Evolutionary conservation across 2,888 invertebrate genomes (phyloP).

Genomic region (Sminthurides aquaticus): DNA sequence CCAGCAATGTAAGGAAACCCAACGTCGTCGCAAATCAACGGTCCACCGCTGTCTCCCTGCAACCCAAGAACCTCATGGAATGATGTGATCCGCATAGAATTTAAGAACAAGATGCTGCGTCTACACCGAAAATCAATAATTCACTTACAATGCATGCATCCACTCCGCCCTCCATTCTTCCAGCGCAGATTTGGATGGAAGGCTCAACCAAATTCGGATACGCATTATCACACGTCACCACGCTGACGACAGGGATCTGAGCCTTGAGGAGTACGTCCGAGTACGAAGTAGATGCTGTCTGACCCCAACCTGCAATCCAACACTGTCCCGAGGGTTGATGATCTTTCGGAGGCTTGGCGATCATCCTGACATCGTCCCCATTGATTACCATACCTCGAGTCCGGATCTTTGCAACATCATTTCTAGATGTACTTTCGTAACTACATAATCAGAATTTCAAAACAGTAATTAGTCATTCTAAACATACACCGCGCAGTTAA

Average conservation of each 20-base stretch:
- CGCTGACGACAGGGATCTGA: constrained; percentile 18
- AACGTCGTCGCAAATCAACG: constrained; percentile 16
- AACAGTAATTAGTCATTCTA: too few relatives aligned
- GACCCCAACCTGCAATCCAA: constrained; percentile 22
- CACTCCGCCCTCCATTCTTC: constrained; percentile 23
- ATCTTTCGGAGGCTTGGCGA: neutral
- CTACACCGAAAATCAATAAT: neutral
- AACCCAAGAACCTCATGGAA: too few relatives aligned
- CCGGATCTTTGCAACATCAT: constrained; percentile 11
- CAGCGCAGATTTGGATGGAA: constrained; percentile 24
- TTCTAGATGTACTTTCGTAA: constrained; percentile 2
- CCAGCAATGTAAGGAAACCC: constrained; percentile 19
- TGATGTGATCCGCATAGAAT: too few relatives aligned
- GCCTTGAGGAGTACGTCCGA: constrained; percentile 21
- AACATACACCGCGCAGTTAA: too few relatives aligned
- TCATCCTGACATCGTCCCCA: neutral
- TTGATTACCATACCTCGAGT: neutral
- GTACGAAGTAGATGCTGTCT: constrained; percentile 7
- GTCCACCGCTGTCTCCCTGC: constrained; percentile 22
- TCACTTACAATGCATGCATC: constrained; percentile 27
- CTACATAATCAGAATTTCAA: too few relatives aligned
- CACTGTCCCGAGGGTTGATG: constrained; percentile 13
- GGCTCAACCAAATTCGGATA: constrained; percentile 9
- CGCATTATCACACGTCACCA: constrained; percentile 6
- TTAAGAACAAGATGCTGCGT: too few relatives aligned